Percentiles rank a stretch among this genome's conserved stretches.
Evolutionary conservation across 2,888 invertebrate species (phyloP).

Genomic region (Diaperis boleti): DNA sequence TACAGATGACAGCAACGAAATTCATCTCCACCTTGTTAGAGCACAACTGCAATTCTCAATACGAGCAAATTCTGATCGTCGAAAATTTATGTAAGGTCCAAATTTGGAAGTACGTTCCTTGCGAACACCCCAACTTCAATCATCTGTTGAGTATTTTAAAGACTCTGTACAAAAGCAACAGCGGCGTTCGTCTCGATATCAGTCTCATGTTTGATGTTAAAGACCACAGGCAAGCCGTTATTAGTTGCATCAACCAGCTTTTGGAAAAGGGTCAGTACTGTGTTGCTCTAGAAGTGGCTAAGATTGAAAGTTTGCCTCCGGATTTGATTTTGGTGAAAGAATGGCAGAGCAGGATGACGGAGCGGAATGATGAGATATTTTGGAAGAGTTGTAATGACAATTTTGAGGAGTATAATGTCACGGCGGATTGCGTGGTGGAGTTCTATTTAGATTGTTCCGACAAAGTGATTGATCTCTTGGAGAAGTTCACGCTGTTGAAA

Average conservation of each 20-base stretch:
- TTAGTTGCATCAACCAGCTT: conserved; percentile 70
- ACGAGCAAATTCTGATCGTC: conserved; percentile 75
- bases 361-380: conserved; percentile 67
- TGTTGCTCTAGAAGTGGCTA: conserved; percentile 72
- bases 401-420: conserved; percentile 72
- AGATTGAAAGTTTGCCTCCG: conserved; percentile 67
- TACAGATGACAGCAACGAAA: conserved; percentile 71
- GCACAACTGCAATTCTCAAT: conserved; percentile 73
- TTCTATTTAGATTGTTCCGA: conserved; percentile 73
- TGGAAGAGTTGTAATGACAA: conserved; percentile 74
- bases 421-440: conserved; percentile 73
- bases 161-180: conserved; percentile 58
- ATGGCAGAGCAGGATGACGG: conserved; percentile 70
- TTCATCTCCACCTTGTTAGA: conserved; percentile 74
- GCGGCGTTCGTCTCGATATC: conserved; percentile 70
- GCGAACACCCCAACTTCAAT: conserved; percentile 65
- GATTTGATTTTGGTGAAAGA: conserved; percentile 70
- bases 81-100: conserved; percentile 71
- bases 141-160: conserved; percentile 54
- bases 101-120: conserved; percentile 70
- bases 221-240: conserved; percentile 66
- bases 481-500: conserved; percentile 68
- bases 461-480: conserved; percentile 64
- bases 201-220: conserved; percentile 56
- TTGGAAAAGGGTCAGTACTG: conserved; percentile 69